Conservation (phyloP, 2,888 invertebrate genomes). For the Pammene fasciana region DNA sequence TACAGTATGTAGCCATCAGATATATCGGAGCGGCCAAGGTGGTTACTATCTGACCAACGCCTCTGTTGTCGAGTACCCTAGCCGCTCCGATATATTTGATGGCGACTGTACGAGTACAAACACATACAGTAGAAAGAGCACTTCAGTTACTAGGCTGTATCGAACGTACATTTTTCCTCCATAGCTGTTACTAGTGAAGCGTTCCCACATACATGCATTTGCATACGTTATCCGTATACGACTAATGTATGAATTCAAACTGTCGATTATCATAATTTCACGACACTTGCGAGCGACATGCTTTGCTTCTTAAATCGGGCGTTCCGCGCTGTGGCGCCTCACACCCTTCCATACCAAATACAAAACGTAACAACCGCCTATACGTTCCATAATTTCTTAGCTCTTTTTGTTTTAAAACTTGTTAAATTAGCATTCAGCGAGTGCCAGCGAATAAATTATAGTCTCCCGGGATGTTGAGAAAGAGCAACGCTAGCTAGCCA, state of each 20-base stretch:
- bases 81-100: too few species aligned
- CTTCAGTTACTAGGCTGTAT: constrained; percentile 6
- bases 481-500: neutral
- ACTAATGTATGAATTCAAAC: constrained; percentile 22
- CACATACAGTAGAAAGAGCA: neutral
- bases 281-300: constrained; percentile 27
- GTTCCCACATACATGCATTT: neutral
- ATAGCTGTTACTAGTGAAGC: constrained; percentile 9
- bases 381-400: constrained; percentile 6
- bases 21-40: too few species aligned
- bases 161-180: constrained; percentile 6
- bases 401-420: constrained; percentile 1
- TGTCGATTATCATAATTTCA: constrained; percentile 27
- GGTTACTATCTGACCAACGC: too few species aligned
- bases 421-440: constrained; percentile 63
- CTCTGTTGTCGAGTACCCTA: too few species aligned
- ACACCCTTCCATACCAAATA: constrained; percentile 42
- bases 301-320: constrained; percentile 42
- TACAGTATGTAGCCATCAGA: too few species aligned
- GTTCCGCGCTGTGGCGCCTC: constrained; percentile 44
- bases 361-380: constrained; percentile 7
- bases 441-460: constrained; percentile 64
- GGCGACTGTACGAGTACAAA: too few species aligned
- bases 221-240: constrained; percentile 4
- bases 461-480: constrained; percentile 51